These are phyloP conservation scores for Phylloscopus whistleri DNA, from an alignment of 2,113 vertebrate genomes.

Conservation along the genomic window DNA sequence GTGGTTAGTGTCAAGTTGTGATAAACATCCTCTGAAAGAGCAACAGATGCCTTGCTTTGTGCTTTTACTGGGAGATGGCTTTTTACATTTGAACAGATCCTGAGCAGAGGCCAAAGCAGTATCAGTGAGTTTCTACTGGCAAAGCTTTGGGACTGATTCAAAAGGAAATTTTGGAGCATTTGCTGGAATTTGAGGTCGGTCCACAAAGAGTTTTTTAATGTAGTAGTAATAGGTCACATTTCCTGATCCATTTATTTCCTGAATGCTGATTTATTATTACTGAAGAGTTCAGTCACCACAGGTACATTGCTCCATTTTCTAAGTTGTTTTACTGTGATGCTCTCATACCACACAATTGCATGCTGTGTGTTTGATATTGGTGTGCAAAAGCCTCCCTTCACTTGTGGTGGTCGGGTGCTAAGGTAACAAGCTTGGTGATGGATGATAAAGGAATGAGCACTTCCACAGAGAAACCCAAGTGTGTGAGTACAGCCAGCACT, in stretches of 20 bases:
- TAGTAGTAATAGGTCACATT: background rate
- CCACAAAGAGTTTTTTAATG: background rate
- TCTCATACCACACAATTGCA: background rate
- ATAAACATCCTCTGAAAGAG: slow-evolving; percentile 40
- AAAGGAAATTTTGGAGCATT: background rate
- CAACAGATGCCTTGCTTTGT: background rate
- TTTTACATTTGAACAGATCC: background rate
- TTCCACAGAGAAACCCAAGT: accelerated
- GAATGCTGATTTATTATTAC: background rate
- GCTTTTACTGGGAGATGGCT: background rate
- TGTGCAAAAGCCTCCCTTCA: background rate
- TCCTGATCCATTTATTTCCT: background rate
- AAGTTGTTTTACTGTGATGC: background rate
- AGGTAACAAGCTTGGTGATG: background rate
- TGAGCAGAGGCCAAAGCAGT: background rate
- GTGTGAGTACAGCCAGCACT: background rate
- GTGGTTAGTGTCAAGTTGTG: slow-evolving; percentile 15
- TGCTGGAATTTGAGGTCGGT: background rate
- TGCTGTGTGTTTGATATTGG: background rate
- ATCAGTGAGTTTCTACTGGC: background rate
- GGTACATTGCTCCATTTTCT: background rate
- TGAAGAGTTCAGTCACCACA: background rate
- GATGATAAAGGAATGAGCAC: background rate
- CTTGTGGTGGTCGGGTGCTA: background rate
- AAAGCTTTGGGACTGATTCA: background rate